These are phyloP conservation scores for Brachionus sp. DNA, from an alignment of 1,140 invertebrate species.

Conservation along the genomic window DNA sequence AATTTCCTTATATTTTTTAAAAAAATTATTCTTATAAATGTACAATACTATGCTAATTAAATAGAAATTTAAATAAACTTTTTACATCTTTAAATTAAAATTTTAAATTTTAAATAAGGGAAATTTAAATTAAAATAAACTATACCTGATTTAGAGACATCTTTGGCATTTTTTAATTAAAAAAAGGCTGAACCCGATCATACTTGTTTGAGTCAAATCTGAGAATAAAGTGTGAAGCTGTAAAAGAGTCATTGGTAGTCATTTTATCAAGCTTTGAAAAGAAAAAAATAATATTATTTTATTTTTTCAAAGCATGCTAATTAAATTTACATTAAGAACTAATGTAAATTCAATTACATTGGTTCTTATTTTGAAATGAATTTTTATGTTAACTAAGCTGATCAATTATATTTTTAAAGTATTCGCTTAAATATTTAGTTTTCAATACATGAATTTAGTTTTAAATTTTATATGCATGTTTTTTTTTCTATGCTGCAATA, in stretches of 20 bases:
- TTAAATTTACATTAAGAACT: background rate
- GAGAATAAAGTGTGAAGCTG: constrained; percentile 5
- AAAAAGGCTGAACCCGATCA: background rate
- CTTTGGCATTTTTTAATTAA: background rate
- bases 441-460: background rate
- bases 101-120: too few relatives aligned
- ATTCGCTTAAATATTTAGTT: too few relatives aligned
- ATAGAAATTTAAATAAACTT: too few relatives aligned
- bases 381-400: background rate
- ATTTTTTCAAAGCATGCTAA: background rate
- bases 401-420: too few relatives aligned
- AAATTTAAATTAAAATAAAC: background rate
- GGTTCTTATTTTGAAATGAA: background rate
- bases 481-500: background rate
- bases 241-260: background rate
- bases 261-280: constrained; percentile 6
- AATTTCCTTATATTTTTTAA: too few relatives aligned
- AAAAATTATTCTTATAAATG: too few relatives aligned
- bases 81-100: too few relatives aligned
- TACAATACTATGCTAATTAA: too few relatives aligned
- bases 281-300: background rate
- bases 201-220: background rate
- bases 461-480: background rate
- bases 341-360: too few relatives aligned
- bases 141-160: background rate